phyloP scores from a whole-genome alignment of 2,797 vertebrate genomes.

The Acipenser transmontanus region DNA sequence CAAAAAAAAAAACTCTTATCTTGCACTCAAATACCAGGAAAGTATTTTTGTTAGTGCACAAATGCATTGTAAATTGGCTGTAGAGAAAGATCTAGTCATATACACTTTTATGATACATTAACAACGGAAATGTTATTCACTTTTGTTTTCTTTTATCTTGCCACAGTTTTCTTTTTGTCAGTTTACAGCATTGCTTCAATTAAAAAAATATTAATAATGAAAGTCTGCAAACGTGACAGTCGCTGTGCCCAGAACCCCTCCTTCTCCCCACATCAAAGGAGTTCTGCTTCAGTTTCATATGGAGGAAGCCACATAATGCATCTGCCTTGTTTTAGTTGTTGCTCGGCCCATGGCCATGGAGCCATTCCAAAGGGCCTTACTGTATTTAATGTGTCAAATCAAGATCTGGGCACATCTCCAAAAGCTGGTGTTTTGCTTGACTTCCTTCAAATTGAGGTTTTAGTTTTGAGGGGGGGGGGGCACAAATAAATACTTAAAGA shows the following conservation, averaged over 20 bases:
- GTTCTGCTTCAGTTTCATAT: slow-evolving; percentile 34
- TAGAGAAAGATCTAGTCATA: too few species aligned
- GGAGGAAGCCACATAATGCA: slow-evolving; percentile 43
- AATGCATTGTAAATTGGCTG: too few species aligned
- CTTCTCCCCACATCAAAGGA: slow-evolving; percentile 36
- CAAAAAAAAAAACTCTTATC: too few species aligned
- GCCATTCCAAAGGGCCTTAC: slow-evolving; percentile 68
- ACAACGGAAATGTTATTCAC: too few species aligned
- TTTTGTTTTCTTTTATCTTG: too few species aligned
- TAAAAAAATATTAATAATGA: too few species aligned
- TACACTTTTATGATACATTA: too few species aligned
- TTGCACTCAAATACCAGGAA: too few species aligned
- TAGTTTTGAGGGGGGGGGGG: slow-evolving; percentile 40
- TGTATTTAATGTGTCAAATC: slow-evolving; percentile 86
- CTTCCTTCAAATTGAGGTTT: slow-evolving; percentile 65
- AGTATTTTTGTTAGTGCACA: too few species aligned
- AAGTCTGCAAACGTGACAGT: neutral
- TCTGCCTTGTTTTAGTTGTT: slow-evolving; percentile 41
- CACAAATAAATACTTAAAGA: neutral
- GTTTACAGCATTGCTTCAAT: too few species aligned
- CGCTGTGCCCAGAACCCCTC: slow-evolving; percentile 33
- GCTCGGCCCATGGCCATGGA: slow-evolving; percentile 55
- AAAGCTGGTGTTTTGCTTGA: slow-evolving; percentile 64
- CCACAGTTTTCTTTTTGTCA: too few species aligned
- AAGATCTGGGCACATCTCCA: slow-evolving; percentile 75